Conservation (phyloP, 2,797 vertebrate species). For the Leptatherina wallacei region DNA sequence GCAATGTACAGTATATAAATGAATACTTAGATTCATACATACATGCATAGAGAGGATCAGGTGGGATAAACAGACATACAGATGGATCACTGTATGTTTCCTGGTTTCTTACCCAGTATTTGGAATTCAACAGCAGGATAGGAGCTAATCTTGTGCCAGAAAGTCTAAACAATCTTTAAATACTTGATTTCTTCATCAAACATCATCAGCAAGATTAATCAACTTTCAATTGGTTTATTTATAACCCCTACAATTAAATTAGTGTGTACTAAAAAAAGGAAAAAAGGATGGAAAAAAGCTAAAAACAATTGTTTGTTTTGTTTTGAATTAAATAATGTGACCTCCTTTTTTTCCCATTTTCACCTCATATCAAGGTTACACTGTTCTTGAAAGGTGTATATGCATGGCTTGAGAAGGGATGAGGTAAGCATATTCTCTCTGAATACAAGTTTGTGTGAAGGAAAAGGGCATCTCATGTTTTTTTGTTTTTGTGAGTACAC, state of each 20-base stretch:
- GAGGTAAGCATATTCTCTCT: background rate
- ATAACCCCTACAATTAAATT: too few species aligned
- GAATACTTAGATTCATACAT: too few species aligned
- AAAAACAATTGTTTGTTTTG: too few species aligned
- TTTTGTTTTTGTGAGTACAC: background rate
- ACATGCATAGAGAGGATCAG: too few species aligned
- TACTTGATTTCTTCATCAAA: background rate
- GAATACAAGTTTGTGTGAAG: background rate
- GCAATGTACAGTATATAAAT: too few species aligned
- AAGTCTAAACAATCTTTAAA: background rate
- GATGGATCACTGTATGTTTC: background rate
- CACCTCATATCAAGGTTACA: background rate
- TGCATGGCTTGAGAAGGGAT: background rate
- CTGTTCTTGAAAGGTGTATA: background rate
- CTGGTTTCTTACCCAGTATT: background rate
- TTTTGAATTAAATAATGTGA: too few species aligned
- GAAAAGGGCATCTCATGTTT: background rate
- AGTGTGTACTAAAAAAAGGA: too few species aligned
- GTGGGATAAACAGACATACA: background rate
- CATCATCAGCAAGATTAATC: too few species aligned
- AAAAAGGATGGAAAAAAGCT: too few species aligned
- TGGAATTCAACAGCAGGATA: background rate
- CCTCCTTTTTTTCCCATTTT: background rate
- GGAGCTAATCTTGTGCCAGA: background rate
- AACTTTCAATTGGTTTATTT: background rate